phyloP scores from a whole-genome alignment of 2,888 invertebrate species.

The Drosophila austrosaltans region DNA sequence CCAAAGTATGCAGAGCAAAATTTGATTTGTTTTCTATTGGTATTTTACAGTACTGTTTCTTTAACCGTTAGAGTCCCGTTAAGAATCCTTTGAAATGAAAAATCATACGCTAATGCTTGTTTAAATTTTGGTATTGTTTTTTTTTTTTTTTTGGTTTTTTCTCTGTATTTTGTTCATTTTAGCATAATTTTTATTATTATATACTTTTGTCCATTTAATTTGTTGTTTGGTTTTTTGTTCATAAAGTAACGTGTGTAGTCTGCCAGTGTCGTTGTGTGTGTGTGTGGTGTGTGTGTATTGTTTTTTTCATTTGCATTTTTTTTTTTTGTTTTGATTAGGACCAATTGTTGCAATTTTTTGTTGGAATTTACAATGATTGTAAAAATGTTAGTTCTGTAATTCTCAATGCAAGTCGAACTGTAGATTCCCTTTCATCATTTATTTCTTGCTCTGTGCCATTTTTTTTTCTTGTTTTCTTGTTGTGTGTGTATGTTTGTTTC shows the following conservation, averaged over 20 bases:
- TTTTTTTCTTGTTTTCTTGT: constrained; percentile 33
- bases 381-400: constrained; percentile 45
- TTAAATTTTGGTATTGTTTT: constrained; percentile 25
- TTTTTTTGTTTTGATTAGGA: constrained; percentile 23
- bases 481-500: constrained; percentile 50
- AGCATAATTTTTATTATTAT: constrained; percentile 79
- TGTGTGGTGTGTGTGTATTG: constrained; percentile 39
- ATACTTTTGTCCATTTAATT: constrained; percentile 76
- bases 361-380: constrained; percentile 62
- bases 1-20: neutral
- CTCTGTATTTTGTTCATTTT: constrained; percentile 73
- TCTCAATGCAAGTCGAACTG: constrained; percentile 56
- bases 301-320: constrained; percentile 47
- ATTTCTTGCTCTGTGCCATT: constrained; percentile 32
- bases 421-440: constrained; percentile 67
- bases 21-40: too few relatives aligned
- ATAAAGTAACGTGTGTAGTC: constrained; percentile 79
- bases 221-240: constrained; percentile 65
- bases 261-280: constrained; percentile 62
- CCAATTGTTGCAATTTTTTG: constrained; percentile 43
- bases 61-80: neutral
- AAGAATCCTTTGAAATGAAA: neutral
- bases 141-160: constrained; percentile 28
- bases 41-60: too few relatives aligned
- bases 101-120: neutral